Percentiles rank a stretch among this genome's conserved stretches.
Evolutionary conservation across 1,140 invertebrate species (phyloP).

Genomic region (Pogonognathellus flavescens): DNA sequence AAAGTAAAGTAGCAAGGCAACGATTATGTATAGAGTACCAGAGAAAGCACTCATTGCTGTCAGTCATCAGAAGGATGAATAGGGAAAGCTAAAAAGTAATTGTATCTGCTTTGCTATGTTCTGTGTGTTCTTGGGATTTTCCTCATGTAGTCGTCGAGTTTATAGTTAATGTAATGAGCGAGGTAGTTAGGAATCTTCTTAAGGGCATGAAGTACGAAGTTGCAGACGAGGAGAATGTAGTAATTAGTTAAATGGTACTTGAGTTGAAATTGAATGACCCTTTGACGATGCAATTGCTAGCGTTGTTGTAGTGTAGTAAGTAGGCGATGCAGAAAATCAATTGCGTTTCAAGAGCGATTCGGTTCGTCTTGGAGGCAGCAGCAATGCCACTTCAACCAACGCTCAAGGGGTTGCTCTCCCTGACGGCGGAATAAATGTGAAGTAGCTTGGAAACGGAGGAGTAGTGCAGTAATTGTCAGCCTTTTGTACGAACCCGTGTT

Average conservation of each 20-base stretch:
- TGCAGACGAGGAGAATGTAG: conserved; percentile 7
- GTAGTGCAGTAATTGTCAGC: neutral
- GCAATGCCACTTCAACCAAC: neutral
- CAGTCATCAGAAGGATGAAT: conserved; percentile 35
- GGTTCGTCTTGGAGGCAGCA: neutral
- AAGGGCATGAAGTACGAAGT: too few species aligned
- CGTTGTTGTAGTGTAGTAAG: conserved; percentile 12
- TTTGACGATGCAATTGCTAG: conserved; percentile 5
- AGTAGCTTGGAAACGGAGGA: neutral
- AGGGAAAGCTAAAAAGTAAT: conserved; percentile 1
- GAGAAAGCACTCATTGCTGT: conserved; percentile 35
- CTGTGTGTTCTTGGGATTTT: conserved; percentile 5
- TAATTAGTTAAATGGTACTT: conserved; percentile 36
- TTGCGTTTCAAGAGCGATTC: conserved; percentile 39
- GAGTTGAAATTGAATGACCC: conserved; percentile 33
- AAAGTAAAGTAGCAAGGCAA: neutral
- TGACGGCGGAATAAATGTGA: neutral
- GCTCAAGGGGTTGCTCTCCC: neutral
- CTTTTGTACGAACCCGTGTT: neutral
- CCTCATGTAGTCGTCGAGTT: neutral
- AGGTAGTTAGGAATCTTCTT: neutral
- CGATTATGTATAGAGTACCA: conserved; percentile 1
- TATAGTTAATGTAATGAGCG: neutral
- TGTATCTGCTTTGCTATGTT: conserved; percentile 10
- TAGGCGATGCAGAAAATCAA: conserved; percentile 37